Percentiles rank a stretch among this genome's conserved stretches.
phyloP scores from a whole-genome alignment of 1,140 invertebrate genomes.

The Callitettix versicolor region DNA sequence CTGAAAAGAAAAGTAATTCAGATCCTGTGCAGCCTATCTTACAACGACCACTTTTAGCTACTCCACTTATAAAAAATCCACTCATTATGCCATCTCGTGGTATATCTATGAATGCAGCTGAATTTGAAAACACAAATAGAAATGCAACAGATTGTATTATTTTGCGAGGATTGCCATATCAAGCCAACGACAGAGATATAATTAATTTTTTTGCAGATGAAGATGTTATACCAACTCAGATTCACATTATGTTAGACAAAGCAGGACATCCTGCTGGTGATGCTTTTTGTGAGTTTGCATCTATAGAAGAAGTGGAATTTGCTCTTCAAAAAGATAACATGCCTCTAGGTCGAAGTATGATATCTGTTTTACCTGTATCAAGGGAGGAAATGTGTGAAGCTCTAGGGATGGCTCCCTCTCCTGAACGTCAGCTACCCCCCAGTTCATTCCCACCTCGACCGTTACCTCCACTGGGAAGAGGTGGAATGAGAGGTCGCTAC shows the following conservation, averaged over 20 bases:
- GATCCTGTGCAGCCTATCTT: neutral
- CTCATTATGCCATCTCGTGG: too few relatives aligned
- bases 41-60: neutral
- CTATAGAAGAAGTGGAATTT: slow-evolving; percentile 50
- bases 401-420: slow-evolving; percentile 28
- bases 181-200: slow-evolving; percentile 63
- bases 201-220: slow-evolving; percentile 69
- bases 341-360: slow-evolving; percentile 48
- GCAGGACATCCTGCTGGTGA: slow-evolving; percentile 61
- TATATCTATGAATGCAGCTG: too few relatives aligned
- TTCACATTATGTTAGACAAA: slow-evolving; percentile 63
- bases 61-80: neutral
- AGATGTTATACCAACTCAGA: slow-evolving; percentile 58
- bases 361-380: slow-evolving; percentile 54
- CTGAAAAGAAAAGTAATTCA: neutral
- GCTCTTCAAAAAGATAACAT: slow-evolving; percentile 58
- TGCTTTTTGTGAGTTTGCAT: slow-evolving; percentile 75
- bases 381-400: slow-evolving; percentile 45
- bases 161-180: slow-evolving; percentile 61
- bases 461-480: neutral
- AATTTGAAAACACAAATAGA: neutral
- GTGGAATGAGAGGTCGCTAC: neutral
- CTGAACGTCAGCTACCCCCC: neutral
- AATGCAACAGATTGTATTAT: slow-evolving; percentile 49
- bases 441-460: neutral